Base-by-base conservation (phyloP, 2,113 vertebrate species). In the Megaceryle maxima region DNA sequence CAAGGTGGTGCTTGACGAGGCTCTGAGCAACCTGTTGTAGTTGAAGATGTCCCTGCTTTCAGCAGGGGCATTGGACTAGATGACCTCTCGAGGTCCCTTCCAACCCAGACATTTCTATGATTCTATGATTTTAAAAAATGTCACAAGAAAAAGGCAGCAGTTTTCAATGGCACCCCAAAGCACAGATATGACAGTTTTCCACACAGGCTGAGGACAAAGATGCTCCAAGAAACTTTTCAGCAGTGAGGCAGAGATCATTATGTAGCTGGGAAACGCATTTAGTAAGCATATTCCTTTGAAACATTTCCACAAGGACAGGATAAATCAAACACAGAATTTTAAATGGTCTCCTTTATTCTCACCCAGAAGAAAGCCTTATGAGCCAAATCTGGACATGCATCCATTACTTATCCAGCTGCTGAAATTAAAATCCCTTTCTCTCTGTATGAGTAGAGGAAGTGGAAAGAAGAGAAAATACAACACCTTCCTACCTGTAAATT, bases 271-370 rank as follows among this genome's bases (percentile, higher is more conserved):
- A 94, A 95, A 94, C 76, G 59, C 63, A 88, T 86, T 94, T 66
- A 90, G 63, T 48, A 92, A 75, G 60, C 16, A 70, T 57, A 29
- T 51, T 83, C 60, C n/a, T 94, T 91, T 96, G 83, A 94, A 87
- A 56, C 33, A 46, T 88, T 92, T 92, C 80, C 51, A 51, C 73
- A 60, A 88, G 76, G 74, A 90, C 2, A 1, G 37, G 46, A 73
- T 72, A 91, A 78, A 82, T 51, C 39, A 78, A 94, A 59, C 4
- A 53, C 5, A 37, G 82, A 67, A 62, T 74, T 90, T 81, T 92
- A 83, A 81, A 70, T 35, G n/a, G 13, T 37, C n/a, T 90, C 35
- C 35, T 76, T 68, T 60, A 76, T 56, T 90, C 55, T 73, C 55
- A 57, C 29, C 10, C 63, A 74, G 82, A 87, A 83, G 50, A 41